phyloP scores from a whole-genome alignment of 2,888 invertebrate species.

The Lasioglossum vierecki region DNA sequence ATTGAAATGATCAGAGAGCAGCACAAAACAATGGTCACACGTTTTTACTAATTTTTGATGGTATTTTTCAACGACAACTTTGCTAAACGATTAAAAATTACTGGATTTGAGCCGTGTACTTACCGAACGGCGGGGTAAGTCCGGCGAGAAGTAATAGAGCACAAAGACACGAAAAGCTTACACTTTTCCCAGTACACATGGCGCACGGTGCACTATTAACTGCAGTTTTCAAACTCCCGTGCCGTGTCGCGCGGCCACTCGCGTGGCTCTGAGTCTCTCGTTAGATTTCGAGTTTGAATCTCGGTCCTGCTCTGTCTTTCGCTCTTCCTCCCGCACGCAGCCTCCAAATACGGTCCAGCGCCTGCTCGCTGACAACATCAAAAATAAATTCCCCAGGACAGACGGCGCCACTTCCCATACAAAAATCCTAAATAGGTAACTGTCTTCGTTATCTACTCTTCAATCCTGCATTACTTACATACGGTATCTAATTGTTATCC shows the following conservation, averaged over 20 bases:
- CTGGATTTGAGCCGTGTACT: conserved; percentile 53
- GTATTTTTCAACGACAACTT: not conserved
- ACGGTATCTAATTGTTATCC: not conserved
- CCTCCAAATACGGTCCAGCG: conserved; percentile 64
- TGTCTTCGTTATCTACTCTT: not conserved
- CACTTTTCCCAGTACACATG: conserved; percentile 69
- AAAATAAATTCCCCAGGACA: not conserved
- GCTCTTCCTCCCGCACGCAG: conserved; percentile 51
- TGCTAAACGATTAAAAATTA: not conserved
- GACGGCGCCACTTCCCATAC: conserved; percentile 45
- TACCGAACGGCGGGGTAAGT: conserved; percentile 68
- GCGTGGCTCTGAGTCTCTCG: conserved; percentile 78
- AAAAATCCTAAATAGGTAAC: not conserved
- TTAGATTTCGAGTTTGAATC: conserved; percentile 74
- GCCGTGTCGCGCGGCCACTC: conserved; percentile 79
- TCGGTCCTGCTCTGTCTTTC: conserved; percentile 52
- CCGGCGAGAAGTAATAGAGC: conserved; percentile 61
- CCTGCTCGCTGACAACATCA: conserved; percentile 60
- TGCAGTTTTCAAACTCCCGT: conserved; percentile 64
- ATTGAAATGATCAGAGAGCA: not conserved
- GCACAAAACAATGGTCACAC: not conserved
- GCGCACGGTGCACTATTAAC: conserved; percentile 60
- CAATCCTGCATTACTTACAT: not conserved
- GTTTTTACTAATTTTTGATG: not conserved
- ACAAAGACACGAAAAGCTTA: conserved; percentile 56